These are phyloP conservation scores for Acanthiza pusilla DNA, from an alignment of 2,797 vertebrate genomes.

Conservation along the genomic window DNA sequence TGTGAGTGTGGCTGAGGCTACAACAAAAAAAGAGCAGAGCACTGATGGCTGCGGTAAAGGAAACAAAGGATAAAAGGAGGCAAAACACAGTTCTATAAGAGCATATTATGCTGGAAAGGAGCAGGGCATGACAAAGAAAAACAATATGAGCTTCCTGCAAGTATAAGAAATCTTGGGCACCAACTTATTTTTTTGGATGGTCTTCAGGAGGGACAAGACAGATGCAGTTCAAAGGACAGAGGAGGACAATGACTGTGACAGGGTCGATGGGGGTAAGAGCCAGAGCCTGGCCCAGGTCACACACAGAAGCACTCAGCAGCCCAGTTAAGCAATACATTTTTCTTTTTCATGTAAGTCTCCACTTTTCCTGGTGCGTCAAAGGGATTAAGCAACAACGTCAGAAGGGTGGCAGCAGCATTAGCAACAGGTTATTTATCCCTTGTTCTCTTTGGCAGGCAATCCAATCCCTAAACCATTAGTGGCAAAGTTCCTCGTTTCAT, in stretches of 20 bases:
- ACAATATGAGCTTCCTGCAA: not conserved
- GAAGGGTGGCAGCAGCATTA: conserved; percentile 31
- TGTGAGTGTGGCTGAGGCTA: not conserved
- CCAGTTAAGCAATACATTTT: not conserved
- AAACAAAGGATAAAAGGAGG: not conserved
- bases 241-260: not conserved
- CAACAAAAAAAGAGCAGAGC: not conserved
- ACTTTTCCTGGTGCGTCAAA: conserved; percentile 42
- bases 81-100: not conserved
- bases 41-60: not conserved
- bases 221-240: not conserved
- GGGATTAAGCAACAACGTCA: conserved; percentile 56
- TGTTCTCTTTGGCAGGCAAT: conserved; percentile 33
- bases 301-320: not conserved
- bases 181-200: not conserved
- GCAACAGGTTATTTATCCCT: conserved; percentile 43
- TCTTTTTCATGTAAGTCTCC: not conserved
- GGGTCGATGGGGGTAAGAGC: not conserved
- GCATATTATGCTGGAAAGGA: not conserved
- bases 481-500: not conserved
- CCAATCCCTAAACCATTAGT: conserved; percentile 7
- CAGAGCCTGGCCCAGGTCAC: not conserved
- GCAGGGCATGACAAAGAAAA: not conserved
- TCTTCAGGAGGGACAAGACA: not conserved
- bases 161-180: not conserved